These are phyloP conservation scores for Telmatochromis sp. DNA, from an alignment of 2,113 vertebrate genomes.

Conservation along the genomic window DNA sequence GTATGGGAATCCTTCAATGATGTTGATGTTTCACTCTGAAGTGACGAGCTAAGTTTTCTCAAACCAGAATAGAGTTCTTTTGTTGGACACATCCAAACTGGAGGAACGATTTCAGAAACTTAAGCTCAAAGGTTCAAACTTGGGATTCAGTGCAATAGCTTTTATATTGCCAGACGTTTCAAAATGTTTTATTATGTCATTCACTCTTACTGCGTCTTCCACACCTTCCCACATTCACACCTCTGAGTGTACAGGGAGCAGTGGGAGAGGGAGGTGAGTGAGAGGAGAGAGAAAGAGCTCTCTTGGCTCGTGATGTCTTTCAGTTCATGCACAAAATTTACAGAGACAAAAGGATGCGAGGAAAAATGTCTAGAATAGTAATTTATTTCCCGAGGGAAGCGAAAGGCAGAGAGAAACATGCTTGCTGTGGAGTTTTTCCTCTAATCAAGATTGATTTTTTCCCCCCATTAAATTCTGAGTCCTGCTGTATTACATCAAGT, in stretches of 20 bases:
- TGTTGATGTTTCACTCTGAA: not conserved
- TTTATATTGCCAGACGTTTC: not conserved
- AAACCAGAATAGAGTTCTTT: not conserved
- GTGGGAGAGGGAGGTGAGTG: not conserved
- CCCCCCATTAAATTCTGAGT: not conserved
- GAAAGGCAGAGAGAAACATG: not conserved
- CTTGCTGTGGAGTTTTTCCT: not conserved
- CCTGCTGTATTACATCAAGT: not conserved
- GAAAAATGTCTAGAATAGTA: not conserved
- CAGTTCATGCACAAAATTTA: not conserved
- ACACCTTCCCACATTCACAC: slow-evolving; percentile 22
- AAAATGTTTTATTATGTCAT: not conserved
- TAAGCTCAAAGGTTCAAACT: not conserved
- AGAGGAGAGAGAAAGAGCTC: not conserved
- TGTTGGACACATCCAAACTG: not conserved
- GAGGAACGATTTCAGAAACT: not conserved
- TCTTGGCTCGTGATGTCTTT: not conserved
- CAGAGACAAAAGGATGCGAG: not conserved
- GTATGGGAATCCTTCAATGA: not conserved
- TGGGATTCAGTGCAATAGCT: not conserved
- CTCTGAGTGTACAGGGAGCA: not conserved
- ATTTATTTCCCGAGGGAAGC: not conserved
- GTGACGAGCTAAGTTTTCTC: not conserved
- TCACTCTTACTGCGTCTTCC: not conserved
- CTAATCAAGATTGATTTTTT: slow-evolving; percentile 16